Conservation (phyloP, 2,797 vertebrate species). For the Toxotes lorentzi region DNA sequence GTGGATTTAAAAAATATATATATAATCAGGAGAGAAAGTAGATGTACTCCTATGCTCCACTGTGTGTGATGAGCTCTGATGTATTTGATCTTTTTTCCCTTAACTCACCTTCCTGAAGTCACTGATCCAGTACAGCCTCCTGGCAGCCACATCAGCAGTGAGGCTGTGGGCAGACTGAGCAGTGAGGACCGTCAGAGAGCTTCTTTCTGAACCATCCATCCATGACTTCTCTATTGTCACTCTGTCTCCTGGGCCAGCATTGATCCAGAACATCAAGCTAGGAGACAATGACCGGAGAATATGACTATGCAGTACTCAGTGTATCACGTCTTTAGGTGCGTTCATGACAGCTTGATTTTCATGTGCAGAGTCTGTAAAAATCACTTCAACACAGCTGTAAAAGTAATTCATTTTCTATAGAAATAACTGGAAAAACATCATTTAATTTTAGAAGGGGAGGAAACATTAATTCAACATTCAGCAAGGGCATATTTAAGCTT, state of each 20-base stretch:
- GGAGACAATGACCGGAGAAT: neutral
- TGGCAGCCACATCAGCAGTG: conserved; percentile 85
- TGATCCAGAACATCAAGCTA: conserved; percentile 93
- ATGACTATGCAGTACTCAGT: neutral
- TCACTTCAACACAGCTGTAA: neutral
- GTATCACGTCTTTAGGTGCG: neutral
- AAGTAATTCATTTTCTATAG: neutral
- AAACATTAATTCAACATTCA: neutral
- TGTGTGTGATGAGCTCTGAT: neutral
- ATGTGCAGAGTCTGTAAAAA: neutral
- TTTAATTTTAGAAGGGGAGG: neutral
- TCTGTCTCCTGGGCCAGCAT: conserved; percentile 76
- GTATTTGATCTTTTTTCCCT: neutral
- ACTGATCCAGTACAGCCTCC: conserved; percentile 93
- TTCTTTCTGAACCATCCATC: conserved; percentile 90
- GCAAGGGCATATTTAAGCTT: neutral
- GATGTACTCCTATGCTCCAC: neutral
- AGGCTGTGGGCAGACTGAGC: conserved; percentile 88
- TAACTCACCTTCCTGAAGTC: conserved; percentile 87
- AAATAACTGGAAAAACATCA: neutral
- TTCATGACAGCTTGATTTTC: neutral
- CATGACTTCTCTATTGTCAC: conserved; percentile 87
- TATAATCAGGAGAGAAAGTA: neutral
- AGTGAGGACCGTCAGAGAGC: conserved; percentile 82
- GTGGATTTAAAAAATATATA: neutral